Evolutionary conservation across 2,113 vertebrate genomes (phyloP).

Genomic region (Etia nguti): DNA sequence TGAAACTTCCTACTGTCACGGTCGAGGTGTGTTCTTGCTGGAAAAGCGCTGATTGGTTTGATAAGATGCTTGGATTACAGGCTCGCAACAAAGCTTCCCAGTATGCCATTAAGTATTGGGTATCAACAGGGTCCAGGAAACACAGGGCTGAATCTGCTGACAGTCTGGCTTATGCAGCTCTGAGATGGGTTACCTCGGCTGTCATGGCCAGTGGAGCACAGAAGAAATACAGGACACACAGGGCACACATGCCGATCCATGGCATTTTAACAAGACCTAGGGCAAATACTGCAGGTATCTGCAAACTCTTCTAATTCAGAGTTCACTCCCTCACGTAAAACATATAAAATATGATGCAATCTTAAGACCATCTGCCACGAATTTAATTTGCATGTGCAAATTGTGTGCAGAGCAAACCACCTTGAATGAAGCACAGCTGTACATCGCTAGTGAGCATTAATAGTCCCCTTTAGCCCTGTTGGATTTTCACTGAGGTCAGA

Average conservation of each 20-base stretch:
- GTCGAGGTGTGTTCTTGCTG: slow-evolving; percentile 50
- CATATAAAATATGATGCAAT: background rate
- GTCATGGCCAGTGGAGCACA: slow-evolving; percentile 45
- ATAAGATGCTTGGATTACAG: slow-evolving; percentile 64
- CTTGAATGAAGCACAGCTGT: slow-evolving; percentile 23
- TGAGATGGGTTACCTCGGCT: slow-evolving; percentile 37
- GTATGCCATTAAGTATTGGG: slow-evolving; percentile 39
- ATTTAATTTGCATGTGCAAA: background rate
- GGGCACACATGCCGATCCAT: background rate
- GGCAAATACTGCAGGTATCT: background rate
- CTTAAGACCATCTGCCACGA: background rate
- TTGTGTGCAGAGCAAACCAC: background rate
- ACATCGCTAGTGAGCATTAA: slow-evolving; percentile 39
- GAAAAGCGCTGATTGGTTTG: slow-evolving; percentile 62
- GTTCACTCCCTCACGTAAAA: background rate
- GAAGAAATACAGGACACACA: background rate
- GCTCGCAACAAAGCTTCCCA: slow-evolving; percentile 37
- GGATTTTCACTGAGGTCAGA: slow-evolving; percentile 50
- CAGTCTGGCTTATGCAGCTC: slow-evolving; percentile 37
- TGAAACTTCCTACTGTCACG: slow-evolving; percentile 51
- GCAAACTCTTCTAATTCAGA: background rate
- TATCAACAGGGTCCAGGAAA: slow-evolving; percentile 49
- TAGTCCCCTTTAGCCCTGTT: slow-evolving; percentile 15
- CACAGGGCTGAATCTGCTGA: slow-evolving; percentile 41
- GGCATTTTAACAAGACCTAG: background rate